Evolutionary conservation across 23 tunicate genomes (phyloP).

Genomic region (Ascidia mentula): DNA sequence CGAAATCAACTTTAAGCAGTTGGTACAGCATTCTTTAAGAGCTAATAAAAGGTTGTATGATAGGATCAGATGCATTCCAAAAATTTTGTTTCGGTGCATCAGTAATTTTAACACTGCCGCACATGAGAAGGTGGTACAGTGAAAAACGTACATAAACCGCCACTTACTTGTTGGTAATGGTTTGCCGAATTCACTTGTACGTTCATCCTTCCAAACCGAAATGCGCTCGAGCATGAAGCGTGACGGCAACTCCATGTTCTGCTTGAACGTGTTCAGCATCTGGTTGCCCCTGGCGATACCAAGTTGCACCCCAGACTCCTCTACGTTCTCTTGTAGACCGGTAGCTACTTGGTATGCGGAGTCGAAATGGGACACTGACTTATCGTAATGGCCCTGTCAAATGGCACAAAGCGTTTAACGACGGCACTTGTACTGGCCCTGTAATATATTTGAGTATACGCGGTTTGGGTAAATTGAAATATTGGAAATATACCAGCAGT

Average conservation of each 20-base stretch:
- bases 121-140: no score
- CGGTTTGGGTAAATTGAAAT: no score
- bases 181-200: conserved; percentile 45
- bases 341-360: conserved; percentile 55
- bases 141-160: not conserved
- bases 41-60: no score
- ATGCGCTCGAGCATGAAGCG: conserved; percentile 67
- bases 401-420: not conserved
- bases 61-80: no score
- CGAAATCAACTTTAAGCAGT: no score
- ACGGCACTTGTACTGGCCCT: not conserved
- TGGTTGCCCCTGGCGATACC: conserved; percentile 74
- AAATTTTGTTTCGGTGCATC: no score
- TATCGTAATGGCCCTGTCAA: conserved; percentile 70
- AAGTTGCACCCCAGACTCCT: conserved; percentile 42
- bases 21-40: no score
- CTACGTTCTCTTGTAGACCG: conserved; percentile 13
- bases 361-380: conserved; percentile 38
- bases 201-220: conserved; percentile 59
- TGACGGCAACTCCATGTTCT: conserved; percentile 55
- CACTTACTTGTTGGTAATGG: conserved; percentile 41
- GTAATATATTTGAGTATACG: no score
- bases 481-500: no score
- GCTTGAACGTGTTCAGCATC: conserved; percentile 45
- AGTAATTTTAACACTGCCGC: no score